Base-by-base conservation (phyloP, 2,888 invertebrate species). In the Anoplius nigerrimus region DNA sequence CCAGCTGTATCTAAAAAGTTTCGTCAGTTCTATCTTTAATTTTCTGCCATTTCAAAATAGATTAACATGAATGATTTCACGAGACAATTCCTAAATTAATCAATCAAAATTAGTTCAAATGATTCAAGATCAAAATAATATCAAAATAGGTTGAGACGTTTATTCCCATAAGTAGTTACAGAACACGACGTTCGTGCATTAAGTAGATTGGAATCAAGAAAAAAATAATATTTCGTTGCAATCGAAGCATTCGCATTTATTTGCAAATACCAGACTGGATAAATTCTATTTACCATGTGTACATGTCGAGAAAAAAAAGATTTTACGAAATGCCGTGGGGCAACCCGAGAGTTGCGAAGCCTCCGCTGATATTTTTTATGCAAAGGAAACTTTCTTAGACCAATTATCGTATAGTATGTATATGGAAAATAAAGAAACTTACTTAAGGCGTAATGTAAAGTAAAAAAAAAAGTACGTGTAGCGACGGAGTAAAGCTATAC, bases 341-440 rank as follows among this genome's bases (percentile, higher is more conserved):
- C 34, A 34, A 34, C 34, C 34, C 34, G 34, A 34, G 24, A 61
- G 51, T 62, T 58, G 58, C 64, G n/a, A 63, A 66, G 43, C 48
- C 42, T 21, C 64, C 58, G 62, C 55, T 24, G 54, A 52, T 79
- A 77, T 71, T 74, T 79, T 75, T 69, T 79, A 80, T 66, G 71
- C 69, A 65, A 71, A 70, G 43, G 59, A 55, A 71, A 71, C 57
- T 65, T 70, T 80, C 62, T 74, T 81, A 81, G 79, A 82, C 82
- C 81, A 81, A 81, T 76, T 75, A 74, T 56, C 58, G 56, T 69
- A 51, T 74, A 67, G 67, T 43, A 43, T 52, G 27, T 60, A 45
- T 72, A 21, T 54, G 69, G 48, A 16, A 16, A 48, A n/a, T n/a
- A 79, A 66, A 59, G 56, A 64, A 53, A 66, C 53, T 27, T 58